Percentiles rank a stretch among this genome's conserved stretches.
phyloP scores from a whole-genome alignment of 2,888 invertebrate species.

The Drosophila subquinaria region DNA sequence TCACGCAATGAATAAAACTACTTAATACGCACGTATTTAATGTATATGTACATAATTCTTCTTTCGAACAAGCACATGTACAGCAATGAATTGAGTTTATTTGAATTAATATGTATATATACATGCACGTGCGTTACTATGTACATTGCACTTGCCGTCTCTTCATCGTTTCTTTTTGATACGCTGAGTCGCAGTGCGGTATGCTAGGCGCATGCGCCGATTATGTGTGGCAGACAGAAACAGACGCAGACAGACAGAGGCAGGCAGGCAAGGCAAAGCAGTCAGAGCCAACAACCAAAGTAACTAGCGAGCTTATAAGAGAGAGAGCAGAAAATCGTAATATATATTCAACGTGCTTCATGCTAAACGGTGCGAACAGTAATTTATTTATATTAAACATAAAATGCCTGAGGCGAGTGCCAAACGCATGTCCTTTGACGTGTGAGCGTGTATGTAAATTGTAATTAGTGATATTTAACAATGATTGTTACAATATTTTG shows the following conservation, averaged over 20 bases:
- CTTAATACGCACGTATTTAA: neutral
- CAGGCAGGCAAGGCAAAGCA: constrained; percentile 30
- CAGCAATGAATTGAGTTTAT: constrained; percentile 7
- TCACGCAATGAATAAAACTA: constrained; percentile 19
- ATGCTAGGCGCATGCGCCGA: constrained; percentile 47
- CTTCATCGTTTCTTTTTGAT: constrained; percentile 13
- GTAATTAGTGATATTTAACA: constrained; percentile 31
- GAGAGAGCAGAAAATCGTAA: constrained; percentile 65
- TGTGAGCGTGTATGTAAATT: constrained; percentile 57
- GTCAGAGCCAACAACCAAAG: constrained; percentile 57
- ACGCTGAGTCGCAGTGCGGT: constrained; percentile 15
- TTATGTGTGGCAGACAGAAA: constrained; percentile 18
- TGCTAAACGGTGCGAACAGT: constrained; percentile 52
- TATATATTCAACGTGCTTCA: constrained; percentile 63
- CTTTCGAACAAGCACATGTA: neutral
- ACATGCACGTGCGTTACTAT: neutral
- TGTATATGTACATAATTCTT: neutral
- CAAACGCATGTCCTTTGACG: constrained; percentile 70
- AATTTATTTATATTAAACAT: constrained; percentile 58
- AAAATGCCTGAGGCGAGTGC: constrained; percentile 67
- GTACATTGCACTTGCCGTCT: constrained; percentile 28
- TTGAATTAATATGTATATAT: neutral
- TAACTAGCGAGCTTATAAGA: constrained; percentile 59
- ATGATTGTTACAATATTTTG: constrained; percentile 49
- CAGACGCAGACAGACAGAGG: constrained; percentile 19